Conservation (phyloP, 2,113 vertebrate species). For the Corythaixoides concolor region DNA sequence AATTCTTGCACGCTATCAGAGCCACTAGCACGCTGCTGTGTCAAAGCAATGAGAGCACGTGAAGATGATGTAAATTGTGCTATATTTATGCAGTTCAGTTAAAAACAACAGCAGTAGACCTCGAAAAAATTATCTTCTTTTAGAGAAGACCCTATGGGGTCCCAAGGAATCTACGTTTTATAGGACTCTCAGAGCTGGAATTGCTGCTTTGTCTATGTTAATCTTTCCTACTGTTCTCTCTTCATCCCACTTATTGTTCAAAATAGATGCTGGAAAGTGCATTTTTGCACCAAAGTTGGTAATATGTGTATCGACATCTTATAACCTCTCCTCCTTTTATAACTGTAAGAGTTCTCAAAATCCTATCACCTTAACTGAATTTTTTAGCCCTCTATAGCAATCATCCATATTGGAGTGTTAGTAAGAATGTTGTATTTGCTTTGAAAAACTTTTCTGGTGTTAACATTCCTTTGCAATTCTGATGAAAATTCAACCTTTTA, state of each 20-base stretch:
- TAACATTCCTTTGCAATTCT: neutral
- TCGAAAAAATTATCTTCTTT: neutral
- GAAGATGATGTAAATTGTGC: neutral
- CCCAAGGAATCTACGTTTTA: neutral
- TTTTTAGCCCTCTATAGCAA: neutral
- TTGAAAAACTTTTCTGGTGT: neutral
- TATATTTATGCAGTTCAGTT: neutral
- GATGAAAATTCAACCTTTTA: neutral
- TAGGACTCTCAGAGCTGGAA: neutral
- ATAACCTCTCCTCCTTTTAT: neutral
- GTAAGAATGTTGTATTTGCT: neutral
- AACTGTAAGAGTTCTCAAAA: neutral
- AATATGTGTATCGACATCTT: neutral
- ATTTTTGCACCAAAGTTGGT: neutral
- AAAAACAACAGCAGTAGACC: neutral
- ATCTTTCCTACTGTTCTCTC: neutral
- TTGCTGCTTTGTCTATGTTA: neutral
- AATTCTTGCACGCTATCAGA: neutral
- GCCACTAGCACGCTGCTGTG: neutral
- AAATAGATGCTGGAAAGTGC: neutral
- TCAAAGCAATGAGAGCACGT: neutral
- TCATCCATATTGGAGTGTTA: neutral
- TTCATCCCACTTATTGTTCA: neutral
- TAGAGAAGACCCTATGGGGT: neutral
- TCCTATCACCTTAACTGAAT: neutral